phyloP scores from a whole-genome alignment of 2,113 vertebrate species.

The Misgurnus mizolepis region DNA sequence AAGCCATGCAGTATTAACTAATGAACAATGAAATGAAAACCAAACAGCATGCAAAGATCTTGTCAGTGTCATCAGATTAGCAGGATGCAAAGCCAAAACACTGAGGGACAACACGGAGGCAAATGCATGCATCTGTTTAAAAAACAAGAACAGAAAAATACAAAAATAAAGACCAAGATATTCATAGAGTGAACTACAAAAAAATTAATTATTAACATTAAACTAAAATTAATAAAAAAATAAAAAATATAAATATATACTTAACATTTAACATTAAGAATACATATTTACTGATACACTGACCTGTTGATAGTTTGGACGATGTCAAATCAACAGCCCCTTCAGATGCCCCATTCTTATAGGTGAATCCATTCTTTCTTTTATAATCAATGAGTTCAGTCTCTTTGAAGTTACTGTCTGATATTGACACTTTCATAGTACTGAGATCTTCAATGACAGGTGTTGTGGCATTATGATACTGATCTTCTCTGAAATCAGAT shows the following conservation, averaged over 20 bases:
- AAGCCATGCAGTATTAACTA: slow-evolving; percentile 68
- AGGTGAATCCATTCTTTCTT: slow-evolving; percentile 87
- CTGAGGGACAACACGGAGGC: slow-evolving; percentile 89
- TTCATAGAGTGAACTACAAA: slow-evolving; percentile 16
- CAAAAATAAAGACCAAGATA: slow-evolving; percentile 58
- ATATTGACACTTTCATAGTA: slow-evolving; percentile 87
- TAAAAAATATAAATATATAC: slow-evolving; percentile 10
- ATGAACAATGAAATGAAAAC: slow-evolving; percentile 65
- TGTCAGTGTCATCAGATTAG: slow-evolving; percentile 79
- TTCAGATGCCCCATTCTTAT: slow-evolving; percentile 80
- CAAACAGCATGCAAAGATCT: slow-evolving; percentile 81
- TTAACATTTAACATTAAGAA: slow-evolving; percentile 27
- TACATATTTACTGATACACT: slow-evolving; percentile 75
- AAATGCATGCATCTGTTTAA: slow-evolving; percentile 89
- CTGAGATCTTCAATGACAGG: slow-evolving; percentile 81
- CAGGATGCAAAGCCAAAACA: slow-evolving; percentile 86
- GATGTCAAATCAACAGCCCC: slow-evolving; percentile 94
- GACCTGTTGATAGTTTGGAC: slow-evolving; percentile 88
- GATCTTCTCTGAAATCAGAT: slow-evolving; percentile 86
- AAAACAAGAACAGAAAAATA: slow-evolving; percentile 72
- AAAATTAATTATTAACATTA: background rate
- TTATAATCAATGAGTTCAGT: slow-evolving; percentile 85
- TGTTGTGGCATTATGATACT: slow-evolving; percentile 79
- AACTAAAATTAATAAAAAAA: background rate
- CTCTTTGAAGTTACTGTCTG: slow-evolving; percentile 87